Percentiles rank a stretch among this genome's conserved stretches.
Evolutionary conservation across 2,888 invertebrate species (phyloP).

Genomic region (Pandemis corylana): DNA sequence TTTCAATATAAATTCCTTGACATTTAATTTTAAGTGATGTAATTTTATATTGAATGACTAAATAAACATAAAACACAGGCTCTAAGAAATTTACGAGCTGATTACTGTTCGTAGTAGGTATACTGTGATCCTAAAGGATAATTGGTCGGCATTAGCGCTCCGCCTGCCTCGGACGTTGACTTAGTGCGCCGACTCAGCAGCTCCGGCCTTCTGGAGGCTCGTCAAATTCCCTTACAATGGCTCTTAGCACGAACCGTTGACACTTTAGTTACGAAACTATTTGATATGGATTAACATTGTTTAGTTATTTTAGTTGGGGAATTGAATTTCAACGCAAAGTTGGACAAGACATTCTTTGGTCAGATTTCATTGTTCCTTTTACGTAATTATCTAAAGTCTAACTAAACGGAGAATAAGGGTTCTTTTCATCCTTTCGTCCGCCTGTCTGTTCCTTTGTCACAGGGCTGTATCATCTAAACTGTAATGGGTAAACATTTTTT

Average conservation of each 20-base stretch:
- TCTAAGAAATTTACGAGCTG: too few species aligned
- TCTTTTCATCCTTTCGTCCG: too few species aligned
- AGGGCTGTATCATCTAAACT: too few species aligned
- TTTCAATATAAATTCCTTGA: too few species aligned
- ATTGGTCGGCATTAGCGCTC: conserved; percentile 45
- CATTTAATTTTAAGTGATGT: too few species aligned
- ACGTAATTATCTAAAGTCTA: too few species aligned
- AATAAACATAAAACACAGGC: too few species aligned
- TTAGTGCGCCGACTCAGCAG: conserved; percentile 50
- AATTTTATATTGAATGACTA: too few species aligned
- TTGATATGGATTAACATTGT: conserved; percentile 13
- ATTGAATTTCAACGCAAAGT: neutral
- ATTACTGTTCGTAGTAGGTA: neutral
- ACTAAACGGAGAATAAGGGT: too few species aligned
- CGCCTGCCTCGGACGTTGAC: conserved; percentile 55
- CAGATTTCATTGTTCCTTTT: neutral
- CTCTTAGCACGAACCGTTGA: conserved; percentile 31
- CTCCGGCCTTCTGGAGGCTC: conserved; percentile 26
- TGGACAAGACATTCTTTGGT: neutral
- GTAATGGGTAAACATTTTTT: too few species aligned
- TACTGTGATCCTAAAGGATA: conserved; percentile 40
- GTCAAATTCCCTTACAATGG: conserved; percentile 37
- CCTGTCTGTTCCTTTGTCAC: too few species aligned
- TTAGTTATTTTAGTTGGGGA: neutral
- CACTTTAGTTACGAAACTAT: conserved; percentile 31